Conservation (phyloP, 2,888 invertebrate species). For the Alcis repandata region DNA sequence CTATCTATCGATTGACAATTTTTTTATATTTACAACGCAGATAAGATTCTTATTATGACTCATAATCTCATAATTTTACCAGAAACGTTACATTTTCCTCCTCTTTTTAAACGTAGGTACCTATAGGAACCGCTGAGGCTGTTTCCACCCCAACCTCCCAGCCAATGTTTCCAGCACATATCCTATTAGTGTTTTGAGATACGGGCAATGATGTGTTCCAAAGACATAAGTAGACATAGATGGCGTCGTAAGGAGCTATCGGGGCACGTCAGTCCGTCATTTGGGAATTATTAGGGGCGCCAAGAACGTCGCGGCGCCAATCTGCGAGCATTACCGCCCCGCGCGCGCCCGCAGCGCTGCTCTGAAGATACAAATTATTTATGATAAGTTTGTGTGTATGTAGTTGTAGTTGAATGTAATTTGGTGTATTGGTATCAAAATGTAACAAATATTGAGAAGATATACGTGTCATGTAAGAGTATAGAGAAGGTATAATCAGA, state of each 20-base stretch:
- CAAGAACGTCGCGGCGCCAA: constrained; percentile 30
- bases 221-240: constrained; percentile 32
- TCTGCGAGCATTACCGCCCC: constrained; percentile 18
- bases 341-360: not conserved
- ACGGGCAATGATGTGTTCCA: constrained; percentile 31
- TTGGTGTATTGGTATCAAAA: not conserved
- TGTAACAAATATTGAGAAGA: not conserved
- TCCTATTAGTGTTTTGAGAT: constrained; percentile 35
- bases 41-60: too few relatives aligned
- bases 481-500: too few relatives aligned
- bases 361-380: constrained; percentile 14
- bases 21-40: too few relatives aligned
- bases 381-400: constrained; percentile 5
- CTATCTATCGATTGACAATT: too few relatives aligned
- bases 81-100: not conserved
- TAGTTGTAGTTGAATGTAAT: not conserved
- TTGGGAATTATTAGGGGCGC: constrained; percentile 60
- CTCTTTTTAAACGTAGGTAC: not conserved
- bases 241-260: constrained; percentile 56
- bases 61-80: not conserved
- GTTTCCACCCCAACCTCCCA: constrained; percentile 4
- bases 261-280: constrained; percentile 59
- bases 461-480: too few relatives aligned
- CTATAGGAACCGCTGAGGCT: not conserved
- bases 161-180: constrained; percentile 28